Conservation (phyloP, 2,113 vertebrate genomes). For the Sinocyclocheilus grahami region DNA sequence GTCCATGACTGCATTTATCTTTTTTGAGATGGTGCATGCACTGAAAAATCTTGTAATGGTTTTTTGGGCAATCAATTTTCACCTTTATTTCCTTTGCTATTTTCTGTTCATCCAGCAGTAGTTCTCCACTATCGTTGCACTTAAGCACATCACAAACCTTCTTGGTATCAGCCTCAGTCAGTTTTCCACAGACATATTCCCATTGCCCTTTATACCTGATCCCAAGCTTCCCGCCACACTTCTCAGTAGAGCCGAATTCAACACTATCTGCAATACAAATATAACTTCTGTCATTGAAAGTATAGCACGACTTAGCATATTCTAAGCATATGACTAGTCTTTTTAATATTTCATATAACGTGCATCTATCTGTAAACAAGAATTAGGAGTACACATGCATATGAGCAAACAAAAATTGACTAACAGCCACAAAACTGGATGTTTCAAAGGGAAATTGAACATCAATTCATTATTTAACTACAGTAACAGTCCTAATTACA, state of each 20-base stretch:
- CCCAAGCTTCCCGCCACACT: slow-evolving; percentile 55
- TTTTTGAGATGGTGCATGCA: background rate
- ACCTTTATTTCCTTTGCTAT: no score
- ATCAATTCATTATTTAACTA: background rate
- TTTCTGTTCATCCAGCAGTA: background rate
- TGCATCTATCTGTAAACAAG: background rate
- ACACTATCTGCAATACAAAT: slow-evolving; percentile 34
- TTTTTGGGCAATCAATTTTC: background rate
- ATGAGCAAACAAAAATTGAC: background rate
- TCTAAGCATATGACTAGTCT: background rate
- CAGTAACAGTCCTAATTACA: background rate
- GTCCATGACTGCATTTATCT: fast-evolving
- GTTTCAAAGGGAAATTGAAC: background rate
- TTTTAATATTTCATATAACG: background rate
- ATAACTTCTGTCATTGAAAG: background rate
- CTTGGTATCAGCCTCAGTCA: fast-evolving
- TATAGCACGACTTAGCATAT: background rate
- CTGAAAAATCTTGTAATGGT: background rate
- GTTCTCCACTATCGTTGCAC: background rate
- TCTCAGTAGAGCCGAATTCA: background rate
- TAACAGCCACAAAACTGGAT: background rate
- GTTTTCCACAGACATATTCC: slow-evolving; percentile 23
- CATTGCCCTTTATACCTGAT: slow-evolving; percentile 7
- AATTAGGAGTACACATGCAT: background rate
- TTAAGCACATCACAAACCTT: background rate